A percentile compares a stretch with the other conserved stretches of the same genome.
These are phyloP conservation scores for Sphenopsis melanotis DNA, from an alignment of 2,797 vertebrate species.

Conservation along the genomic window DNA sequence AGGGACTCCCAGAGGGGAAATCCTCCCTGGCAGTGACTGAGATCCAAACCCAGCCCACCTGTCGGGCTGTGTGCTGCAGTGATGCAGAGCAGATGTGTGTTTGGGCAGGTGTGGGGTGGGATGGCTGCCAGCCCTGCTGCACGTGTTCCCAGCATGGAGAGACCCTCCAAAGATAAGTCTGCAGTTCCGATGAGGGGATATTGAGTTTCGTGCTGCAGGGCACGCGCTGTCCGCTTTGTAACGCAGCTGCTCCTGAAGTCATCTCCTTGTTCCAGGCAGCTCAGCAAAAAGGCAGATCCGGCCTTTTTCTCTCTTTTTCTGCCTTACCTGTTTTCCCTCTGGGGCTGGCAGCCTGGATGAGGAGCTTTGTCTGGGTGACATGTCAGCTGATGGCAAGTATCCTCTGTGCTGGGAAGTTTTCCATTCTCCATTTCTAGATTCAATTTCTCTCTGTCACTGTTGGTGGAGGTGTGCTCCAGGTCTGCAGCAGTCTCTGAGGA, in stretches of 20 bases:
- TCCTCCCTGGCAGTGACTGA: neutral
- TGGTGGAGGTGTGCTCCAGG: neutral
- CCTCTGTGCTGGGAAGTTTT: neutral
- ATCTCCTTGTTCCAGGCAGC: neutral
- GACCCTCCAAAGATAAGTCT: neutral
- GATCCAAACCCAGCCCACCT: neutral
- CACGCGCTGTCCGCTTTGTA: neutral
- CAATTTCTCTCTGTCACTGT: rapidly evolving
- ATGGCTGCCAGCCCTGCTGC: neutral
- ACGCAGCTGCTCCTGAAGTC: neutral
- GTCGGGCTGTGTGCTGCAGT: neutral
- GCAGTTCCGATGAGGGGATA: neutral
- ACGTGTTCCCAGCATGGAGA: neutral
- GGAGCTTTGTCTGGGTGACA: neutral
- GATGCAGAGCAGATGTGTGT: constrained; percentile 11
- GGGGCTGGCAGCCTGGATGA: neutral
- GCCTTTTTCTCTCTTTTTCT: neutral
- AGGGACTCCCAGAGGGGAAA: neutral
- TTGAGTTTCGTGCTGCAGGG: neutral
- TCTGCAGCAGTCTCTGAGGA: neutral
- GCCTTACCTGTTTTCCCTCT: neutral
- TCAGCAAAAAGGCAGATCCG: neutral
- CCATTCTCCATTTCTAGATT: neutral
- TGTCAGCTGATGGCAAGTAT: neutral
- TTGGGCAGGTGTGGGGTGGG: constrained; percentile 16